A percentile compares a stretch with the other conserved stretches of the same genome.
Conservation (phyloP, 2,797 vertebrate genomes). For the Ceyx erithaca region DNA sequence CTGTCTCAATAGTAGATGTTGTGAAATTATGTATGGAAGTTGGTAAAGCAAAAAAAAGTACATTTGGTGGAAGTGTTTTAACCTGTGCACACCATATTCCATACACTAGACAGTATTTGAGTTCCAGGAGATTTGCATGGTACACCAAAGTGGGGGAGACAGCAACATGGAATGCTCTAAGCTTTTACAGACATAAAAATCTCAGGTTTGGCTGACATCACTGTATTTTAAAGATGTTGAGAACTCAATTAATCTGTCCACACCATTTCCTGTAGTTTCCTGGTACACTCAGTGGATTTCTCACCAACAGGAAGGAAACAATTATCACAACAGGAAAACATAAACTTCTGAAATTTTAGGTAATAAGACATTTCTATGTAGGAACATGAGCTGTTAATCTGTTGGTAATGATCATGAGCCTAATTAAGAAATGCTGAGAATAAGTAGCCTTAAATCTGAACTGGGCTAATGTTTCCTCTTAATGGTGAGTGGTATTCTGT, state of each 20-base stretch:
- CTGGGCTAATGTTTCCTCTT: not conserved
- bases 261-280: not conserved
- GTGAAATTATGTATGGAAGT: slow-evolving; percentile 40
- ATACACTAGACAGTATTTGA: not conserved
- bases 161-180: not conserved
- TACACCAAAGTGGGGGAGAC: not conserved
- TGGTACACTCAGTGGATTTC: not conserved
- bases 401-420: not conserved
- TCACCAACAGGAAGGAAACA: not conserved
- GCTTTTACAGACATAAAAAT: not conserved
- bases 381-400: not conserved
- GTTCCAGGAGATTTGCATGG: not conserved
- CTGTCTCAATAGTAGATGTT: slow-evolving; percentile 42
- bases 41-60: not conserved
- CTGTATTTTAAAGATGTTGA: not conserved
- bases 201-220: not conserved
- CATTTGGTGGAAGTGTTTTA: not conserved
- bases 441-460: not conserved
- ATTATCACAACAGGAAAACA: not conserved
- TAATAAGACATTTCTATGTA: not conserved
- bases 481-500: not conserved
- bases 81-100: not conserved
- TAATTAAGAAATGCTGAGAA: slow-evolving; percentile 12
- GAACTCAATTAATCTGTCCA: not conserved
- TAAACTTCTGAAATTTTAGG: not conserved